A percentile compares a stretch with the other conserved stretches of the same genome.
Evolutionary conservation across 2,797 vertebrate genomes (phyloP).

Genomic region (Sus cebifrons): DNA sequence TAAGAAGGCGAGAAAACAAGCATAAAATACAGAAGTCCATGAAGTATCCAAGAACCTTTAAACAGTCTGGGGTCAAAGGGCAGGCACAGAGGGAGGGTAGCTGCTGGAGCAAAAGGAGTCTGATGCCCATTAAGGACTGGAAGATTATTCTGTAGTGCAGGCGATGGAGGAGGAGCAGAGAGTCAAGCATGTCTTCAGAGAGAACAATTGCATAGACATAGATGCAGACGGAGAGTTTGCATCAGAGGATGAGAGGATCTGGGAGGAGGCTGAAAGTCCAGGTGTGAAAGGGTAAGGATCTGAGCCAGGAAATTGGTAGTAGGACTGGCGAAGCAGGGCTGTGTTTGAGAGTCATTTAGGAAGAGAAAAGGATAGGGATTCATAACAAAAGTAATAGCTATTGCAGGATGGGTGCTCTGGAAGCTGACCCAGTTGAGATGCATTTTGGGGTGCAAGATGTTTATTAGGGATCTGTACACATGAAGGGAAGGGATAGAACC

Average conservation of each 20-base stretch:
- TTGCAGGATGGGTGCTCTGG: background rate
- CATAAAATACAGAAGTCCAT: background rate
- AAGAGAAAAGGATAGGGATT: background rate
- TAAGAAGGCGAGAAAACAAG: background rate
- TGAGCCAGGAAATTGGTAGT: background rate
- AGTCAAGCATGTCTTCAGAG: background rate
- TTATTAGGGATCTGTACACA: background rate
- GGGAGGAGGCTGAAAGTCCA: background rate
- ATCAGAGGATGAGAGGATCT: rapidly evolving
- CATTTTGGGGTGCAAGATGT: background rate
- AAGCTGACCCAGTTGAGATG: background rate
- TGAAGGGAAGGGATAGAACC: background rate
- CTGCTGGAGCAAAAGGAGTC: background rate
- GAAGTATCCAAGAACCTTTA: background rate
- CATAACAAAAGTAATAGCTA: background rate
- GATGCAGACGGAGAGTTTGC: background rate
- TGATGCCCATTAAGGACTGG: background rate
- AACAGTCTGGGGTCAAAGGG: background rate
- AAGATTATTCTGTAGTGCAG: no score
- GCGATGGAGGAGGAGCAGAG: background rate
- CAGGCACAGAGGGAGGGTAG: background rate
- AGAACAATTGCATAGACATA: background rate
- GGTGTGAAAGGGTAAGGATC: background rate
- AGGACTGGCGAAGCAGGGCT: background rate
- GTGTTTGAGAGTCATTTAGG: background rate